Base-by-base conservation (phyloP, 2,888 invertebrate genomes). In the Stenolophus ochropezus region DNA sequence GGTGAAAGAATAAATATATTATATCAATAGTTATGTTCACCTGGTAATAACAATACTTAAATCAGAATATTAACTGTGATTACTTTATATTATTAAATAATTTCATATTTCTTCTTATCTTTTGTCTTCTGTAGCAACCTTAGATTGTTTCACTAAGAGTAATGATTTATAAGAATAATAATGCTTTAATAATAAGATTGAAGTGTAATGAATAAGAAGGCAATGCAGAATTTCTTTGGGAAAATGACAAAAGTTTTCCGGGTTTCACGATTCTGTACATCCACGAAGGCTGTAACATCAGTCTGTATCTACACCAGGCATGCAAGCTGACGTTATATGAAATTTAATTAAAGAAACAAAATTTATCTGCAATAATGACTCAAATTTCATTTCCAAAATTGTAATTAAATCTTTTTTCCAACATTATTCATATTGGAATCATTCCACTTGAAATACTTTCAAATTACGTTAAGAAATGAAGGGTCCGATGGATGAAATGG, bases 331-430 rank as follows among this genome's bases (percentile, higher is more conserved):
- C 75, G 75, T 75, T 75, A 75, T 14, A 75, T 75, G 75, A 75
- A 75, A 75, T 75, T 75, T 75, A 75, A 75, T 75, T 75, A 75
- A 75, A 51, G 75, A 65, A 65, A 77, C 61, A 61, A 76, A 53
- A 76, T 61, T 42, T 53, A 42, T 61, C 21, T 58, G 49, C 21
- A 77, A 42, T 61, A 58, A 77, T 65, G 76, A 58, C 21, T 20
- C 4, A 58, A 76, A 42, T 56, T 76, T 33, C 27, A 58, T 76
- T 76, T 76, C 76, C n/a, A 56, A 76, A 76, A 58, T 76, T 76
- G 18, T 76, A 76, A 76, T 76, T 33, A 76, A 76, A 76, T 58
- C 25, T 4, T 53, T 75, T 49, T 75, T 75, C 51, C 69, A 42
- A 69, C 69, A 42, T 69, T 69, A 6, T 33, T 69, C 33, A 11